These are phyloP conservation scores for Diplazon laetatorius DNA, from an alignment of 2,888 invertebrate species.

Conservation along the genomic window DNA sequence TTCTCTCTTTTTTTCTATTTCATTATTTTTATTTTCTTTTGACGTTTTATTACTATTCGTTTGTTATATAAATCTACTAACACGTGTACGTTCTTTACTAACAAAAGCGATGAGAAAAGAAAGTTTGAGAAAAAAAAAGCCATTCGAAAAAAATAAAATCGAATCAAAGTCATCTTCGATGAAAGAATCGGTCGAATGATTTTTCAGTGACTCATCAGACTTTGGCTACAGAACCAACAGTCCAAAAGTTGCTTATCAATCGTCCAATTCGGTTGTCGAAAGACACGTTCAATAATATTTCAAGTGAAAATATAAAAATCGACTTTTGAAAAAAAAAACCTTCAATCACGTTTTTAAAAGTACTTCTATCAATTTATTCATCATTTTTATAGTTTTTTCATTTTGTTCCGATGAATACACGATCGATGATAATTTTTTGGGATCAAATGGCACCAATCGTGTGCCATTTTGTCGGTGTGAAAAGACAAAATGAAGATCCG, in stretches of 20 bases:
- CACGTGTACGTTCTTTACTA: conserved; percentile 52
- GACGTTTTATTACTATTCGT: conserved; percentile 7
- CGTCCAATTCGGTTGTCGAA: conserved; percentile 4
- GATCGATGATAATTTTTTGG: not conserved
- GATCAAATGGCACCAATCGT: conserved; percentile 6
- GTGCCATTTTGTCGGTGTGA: not conserved
- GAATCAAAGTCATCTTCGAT: conserved; percentile 18
- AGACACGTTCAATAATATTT: too few relatives aligned
- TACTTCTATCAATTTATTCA: not conserved
- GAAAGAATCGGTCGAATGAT: not conserved
- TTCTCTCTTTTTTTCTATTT: conserved; percentile 29
- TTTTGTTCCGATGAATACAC: not conserved
- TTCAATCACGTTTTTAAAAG: not conserved
- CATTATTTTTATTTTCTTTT: conserved; percentile 17
- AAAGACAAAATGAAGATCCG: conserved; percentile 20
- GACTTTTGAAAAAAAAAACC: not conserved
- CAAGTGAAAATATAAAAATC: too few relatives aligned
- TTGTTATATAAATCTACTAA: conserved; percentile 38
- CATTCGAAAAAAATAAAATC: not conserved
- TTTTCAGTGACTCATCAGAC: not conserved
- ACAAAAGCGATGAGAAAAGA: too few relatives aligned
- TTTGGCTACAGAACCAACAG: conserved; percentile 49
- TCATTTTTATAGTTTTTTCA: not conserved
- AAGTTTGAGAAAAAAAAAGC: too few relatives aligned
- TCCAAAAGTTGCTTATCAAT: not conserved